Evolutionary conservation across 2,113 vertebrate species (phyloP).

Genomic region (Tachysurus vachellii): DNA sequence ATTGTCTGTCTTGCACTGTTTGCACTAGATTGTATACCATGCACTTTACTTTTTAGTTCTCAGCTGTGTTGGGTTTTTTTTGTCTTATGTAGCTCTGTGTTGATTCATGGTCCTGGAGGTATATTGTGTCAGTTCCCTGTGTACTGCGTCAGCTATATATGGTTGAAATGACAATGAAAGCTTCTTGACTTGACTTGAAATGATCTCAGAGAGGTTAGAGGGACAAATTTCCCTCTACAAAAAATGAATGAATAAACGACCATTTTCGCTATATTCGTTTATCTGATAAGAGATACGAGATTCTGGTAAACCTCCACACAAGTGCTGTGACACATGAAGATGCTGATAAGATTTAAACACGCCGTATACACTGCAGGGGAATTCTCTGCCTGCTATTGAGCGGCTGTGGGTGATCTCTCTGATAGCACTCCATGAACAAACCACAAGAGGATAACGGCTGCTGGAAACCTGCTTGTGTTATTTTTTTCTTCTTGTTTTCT

Average conservation of each 20-base stretch:
- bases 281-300: constrained; percentile 44
- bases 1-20: too few relatives aligned
- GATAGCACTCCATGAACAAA: constrained; percentile 37
- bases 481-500: not conserved
- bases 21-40: too few relatives aligned
- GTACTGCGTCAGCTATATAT: too few relatives aligned
- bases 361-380: constrained; percentile 11
- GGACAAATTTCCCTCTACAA: too few relatives aligned
- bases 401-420: constrained; percentile 22
- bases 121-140: too few relatives aligned
- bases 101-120: too few relatives aligned
- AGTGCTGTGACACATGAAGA: constrained; percentile 41
- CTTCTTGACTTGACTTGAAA: too few relatives aligned
- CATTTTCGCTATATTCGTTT: not conserved
- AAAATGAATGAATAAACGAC: constrained; percentile 1
- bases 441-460: constrained; percentile 16
- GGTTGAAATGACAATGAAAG: too few relatives aligned
- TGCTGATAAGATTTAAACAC: constrained; percentile 44
- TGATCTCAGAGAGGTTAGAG: not conserved
- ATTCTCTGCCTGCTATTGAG: constrained; percentile 22
- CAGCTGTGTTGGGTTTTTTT: too few relatives aligned
- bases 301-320: constrained; percentile 24
- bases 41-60: too few relatives aligned
- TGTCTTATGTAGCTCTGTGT: too few relatives aligned
- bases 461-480: not conserved